These are phyloP conservation scores for Araneus ventricosus DNA, from an alignment of 1,140 invertebrate species.

Conservation along the genomic window DNA sequence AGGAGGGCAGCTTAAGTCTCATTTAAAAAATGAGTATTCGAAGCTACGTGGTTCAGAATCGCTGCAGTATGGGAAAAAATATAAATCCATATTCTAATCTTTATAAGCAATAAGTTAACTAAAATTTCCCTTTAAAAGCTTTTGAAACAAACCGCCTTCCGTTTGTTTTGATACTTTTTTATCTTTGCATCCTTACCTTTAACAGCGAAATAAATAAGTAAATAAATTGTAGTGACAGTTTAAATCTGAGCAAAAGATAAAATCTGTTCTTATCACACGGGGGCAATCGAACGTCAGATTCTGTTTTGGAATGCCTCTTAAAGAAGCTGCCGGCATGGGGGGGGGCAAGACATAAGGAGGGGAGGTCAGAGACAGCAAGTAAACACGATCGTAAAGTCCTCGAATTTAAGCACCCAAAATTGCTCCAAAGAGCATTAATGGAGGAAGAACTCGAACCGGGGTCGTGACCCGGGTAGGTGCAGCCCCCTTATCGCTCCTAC, in stretches of 20 bases:
- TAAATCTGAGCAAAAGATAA: neutral
- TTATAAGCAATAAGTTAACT: too few relatives aligned
- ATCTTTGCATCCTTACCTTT: neutral
- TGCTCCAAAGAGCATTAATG: slow-evolving; percentile 32
- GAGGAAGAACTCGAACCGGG: slow-evolving; percentile 8
- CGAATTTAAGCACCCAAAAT: slow-evolving; percentile 51
- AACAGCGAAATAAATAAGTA: neutral
- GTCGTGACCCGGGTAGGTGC: slow-evolving; percentile 8
- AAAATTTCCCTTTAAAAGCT: neutral
- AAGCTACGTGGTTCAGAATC: too few relatives aligned
- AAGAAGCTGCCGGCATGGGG: neutral
- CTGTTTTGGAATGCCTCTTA: neutral
- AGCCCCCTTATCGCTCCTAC: neutral
- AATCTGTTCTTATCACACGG: neutral
- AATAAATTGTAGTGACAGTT: neutral
- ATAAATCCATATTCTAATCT: too few relatives aligned
- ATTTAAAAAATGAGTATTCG: too few relatives aligned
- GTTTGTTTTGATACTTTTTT: neutral
- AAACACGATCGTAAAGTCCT: slow-evolving; percentile 65
- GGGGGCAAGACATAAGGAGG: neutral
- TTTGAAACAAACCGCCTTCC: neutral
- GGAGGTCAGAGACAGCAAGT: slow-evolving; percentile 26
- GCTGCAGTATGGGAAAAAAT: too few relatives aligned
- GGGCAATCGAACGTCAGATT: slow-evolving; percentile 4
- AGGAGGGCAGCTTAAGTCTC: too few relatives aligned